These are phyloP conservation scores for Ranitomeya variabilis DNA, from an alignment of 2,113 vertebrate genomes.

Conservation along the genomic window DNA sequence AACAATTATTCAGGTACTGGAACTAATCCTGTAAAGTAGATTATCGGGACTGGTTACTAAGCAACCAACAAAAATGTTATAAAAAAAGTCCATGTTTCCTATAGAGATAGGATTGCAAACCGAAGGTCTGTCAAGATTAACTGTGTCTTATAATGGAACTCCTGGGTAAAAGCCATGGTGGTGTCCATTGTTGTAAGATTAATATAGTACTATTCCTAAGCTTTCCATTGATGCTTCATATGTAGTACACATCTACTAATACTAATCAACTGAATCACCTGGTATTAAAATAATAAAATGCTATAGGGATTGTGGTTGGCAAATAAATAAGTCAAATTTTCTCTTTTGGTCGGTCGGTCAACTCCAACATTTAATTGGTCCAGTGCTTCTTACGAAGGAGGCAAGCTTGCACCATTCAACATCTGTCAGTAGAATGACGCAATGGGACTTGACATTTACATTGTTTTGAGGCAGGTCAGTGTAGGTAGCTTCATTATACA, in stretches of 20 bases:
- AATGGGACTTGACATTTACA: no score
- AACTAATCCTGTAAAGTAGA: conserved; percentile 24
- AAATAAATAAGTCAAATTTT: no score
- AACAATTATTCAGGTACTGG: conserved; percentile 19
- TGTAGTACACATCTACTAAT: background rate
- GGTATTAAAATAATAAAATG: background rate
- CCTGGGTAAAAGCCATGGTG: background rate
- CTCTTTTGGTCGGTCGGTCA: no score
- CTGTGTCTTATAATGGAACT: background rate
- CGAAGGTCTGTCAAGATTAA: background rate
- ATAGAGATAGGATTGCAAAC: background rate
- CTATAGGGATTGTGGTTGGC: background rate
- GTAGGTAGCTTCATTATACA: no score
- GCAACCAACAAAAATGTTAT: conserved; percentile 9
- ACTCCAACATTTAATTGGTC: no score
- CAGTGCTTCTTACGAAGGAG: no score
- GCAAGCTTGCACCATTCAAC: no score
- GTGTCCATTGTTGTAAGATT: background rate
- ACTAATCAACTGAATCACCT: background rate
- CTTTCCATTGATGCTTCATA: background rate
- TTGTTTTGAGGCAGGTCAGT: no score
- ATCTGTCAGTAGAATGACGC: no score
- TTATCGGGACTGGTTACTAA: background rate
- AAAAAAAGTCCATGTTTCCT: conserved; percentile 4
- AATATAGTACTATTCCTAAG: background rate